phyloP scores from a whole-genome alignment of 2,797 vertebrate species.

The Staurois parvus region DNA sequence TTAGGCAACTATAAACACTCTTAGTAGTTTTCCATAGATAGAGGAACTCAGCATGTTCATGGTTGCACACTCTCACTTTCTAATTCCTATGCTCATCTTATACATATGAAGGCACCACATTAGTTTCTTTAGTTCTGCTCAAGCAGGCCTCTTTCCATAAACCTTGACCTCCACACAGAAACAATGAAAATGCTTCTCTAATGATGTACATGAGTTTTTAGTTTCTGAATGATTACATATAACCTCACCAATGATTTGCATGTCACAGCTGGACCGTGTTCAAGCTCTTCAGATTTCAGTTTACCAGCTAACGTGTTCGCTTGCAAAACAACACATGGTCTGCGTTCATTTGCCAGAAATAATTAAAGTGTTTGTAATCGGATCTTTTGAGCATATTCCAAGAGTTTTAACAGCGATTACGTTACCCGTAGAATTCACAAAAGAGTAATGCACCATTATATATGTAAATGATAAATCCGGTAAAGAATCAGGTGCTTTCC shows the following conservation, averaged over 20 bases:
- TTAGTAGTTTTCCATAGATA: no score
- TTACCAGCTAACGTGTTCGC: slow-evolving; percentile 24
- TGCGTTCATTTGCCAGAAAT: slow-evolving; percentile 35
- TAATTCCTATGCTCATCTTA: background rate
- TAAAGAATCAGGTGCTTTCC: background rate
- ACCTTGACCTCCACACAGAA: background rate
- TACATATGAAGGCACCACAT: no score
- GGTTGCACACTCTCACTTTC: background rate
- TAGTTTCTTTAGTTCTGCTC: no score
- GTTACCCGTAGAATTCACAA: background rate
- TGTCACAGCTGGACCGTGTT: slow-evolving; percentile 8
- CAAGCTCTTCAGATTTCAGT: slow-evolving; percentile 46
- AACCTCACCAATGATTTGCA: background rate
- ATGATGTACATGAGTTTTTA: background rate
- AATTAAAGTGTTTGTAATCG: slow-evolving; percentile 44
- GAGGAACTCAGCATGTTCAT: background rate
- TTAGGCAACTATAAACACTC: no score
- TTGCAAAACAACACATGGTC: slow-evolving; percentile 50
- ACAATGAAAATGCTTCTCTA: background rate
- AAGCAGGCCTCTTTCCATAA: background rate
- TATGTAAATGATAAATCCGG: background rate
- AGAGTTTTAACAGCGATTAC: background rate
- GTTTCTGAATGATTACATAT: background rate
- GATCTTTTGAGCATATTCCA: slow-evolving; percentile 26
- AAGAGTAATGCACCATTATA: background rate